A percentile compares a stretch with the other conserved stretches of the same genome.
Conservation (phyloP, 1,140 invertebrate genomes). For the Atta colombica region DNA sequence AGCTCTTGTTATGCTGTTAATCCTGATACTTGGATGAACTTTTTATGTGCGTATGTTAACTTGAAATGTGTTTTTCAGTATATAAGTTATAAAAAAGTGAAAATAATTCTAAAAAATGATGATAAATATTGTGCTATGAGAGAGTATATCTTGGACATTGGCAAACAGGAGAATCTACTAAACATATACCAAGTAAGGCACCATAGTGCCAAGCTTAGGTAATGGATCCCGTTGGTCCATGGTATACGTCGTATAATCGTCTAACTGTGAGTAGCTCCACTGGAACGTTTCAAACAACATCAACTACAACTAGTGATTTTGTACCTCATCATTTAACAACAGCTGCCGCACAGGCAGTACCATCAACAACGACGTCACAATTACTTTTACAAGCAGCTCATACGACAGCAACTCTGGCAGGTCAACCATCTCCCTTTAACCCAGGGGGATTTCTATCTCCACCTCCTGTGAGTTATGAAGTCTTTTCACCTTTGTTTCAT, state of each 20-base stretch:
- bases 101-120: constrained; percentile 55
- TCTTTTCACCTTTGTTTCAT: constrained; percentile 91
- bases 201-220: constrained; percentile 80
- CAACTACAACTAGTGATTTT: constrained; percentile 87
- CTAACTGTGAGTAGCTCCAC: constrained; percentile 88
- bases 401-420: constrained; percentile 88
- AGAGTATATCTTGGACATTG: constrained; percentile 54
- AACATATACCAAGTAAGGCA: constrained; percentile 79
- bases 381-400: constrained; percentile 89
- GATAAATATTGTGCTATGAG: constrained; percentile 75
- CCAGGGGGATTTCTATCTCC: constrained; percentile 90
- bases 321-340: constrained; percentile 88
- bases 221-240: constrained; percentile 93
- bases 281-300: constrained; percentile 85
- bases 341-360: constrained; percentile 84
- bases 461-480: constrained; percentile 90
- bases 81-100: constrained; percentile 20
- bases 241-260: constrained; percentile 92
- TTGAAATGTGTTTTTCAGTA: constrained; percentile 53
- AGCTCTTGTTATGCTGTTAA: constrained; percentile 31
- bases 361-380: constrained; percentile 88
- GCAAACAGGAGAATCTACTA: constrained; percentile 65
- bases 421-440: constrained; percentile 89
- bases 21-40: constrained; percentile 34
- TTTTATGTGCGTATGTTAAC: constrained; percentile 47